These are phyloP conservation scores for Troides helena DNA, from an alignment of 2,888 invertebrate genomes.

Conservation along the genomic window DNA sequence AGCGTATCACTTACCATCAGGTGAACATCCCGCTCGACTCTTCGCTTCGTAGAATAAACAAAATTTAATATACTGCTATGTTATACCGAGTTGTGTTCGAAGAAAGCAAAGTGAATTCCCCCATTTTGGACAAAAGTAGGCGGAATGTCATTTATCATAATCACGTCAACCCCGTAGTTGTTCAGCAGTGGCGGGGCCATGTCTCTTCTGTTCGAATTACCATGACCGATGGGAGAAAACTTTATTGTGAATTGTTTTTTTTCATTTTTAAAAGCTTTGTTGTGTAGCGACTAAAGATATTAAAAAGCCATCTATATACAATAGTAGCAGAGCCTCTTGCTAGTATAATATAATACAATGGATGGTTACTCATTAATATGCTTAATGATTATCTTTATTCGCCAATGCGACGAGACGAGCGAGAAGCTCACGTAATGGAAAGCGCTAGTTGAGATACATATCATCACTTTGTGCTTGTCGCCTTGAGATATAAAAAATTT, in stretches of 20 bases:
- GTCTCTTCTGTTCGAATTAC: conserved; percentile 21
- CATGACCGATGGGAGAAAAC: conserved; percentile 10
- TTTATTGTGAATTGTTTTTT: background rate
- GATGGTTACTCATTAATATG: no score
- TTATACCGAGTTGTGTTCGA: background rate
- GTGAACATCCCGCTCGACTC: no score
- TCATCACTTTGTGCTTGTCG: no score
- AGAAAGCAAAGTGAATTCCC: conserved; percentile 4
- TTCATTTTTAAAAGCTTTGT: background rate
- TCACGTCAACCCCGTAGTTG: conserved; percentile 18
- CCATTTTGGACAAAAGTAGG: conserved; percentile 21
- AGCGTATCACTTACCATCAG: no score
- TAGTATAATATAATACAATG: no score
- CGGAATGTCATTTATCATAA: conserved; percentile 26
- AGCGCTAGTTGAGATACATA: no score
- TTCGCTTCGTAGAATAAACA: no score
- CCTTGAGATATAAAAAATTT: no score
- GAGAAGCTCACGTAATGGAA: no score
- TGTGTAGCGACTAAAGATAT: background rate
- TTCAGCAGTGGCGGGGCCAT: conserved; percentile 3
- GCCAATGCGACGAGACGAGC: no score
- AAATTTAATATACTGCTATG: background rate
- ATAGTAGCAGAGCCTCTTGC: no score
- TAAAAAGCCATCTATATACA: background rate
- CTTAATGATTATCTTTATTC: no score